These are phyloP conservation scores for Cryptosula pallasiana DNA, from an alignment of 2,888 invertebrate genomes.

Conservation along the genomic window DNA sequence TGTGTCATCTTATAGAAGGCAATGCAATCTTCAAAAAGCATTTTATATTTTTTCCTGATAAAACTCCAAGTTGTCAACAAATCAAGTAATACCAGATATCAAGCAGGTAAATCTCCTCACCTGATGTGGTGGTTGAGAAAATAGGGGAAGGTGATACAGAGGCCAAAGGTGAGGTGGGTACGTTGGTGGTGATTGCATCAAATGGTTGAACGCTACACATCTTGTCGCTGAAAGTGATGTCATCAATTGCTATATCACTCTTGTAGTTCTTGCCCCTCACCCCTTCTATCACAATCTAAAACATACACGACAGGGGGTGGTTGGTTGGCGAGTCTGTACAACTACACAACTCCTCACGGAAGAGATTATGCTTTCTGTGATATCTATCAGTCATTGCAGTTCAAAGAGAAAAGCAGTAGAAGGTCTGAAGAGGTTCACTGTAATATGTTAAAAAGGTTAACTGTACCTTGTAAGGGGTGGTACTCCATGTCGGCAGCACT, in stretches of 20 bases:
- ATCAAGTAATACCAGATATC: too few relatives aligned
- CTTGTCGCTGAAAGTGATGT: conserved; percentile 31
- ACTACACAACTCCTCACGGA: too few relatives aligned
- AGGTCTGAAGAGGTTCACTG: too few relatives aligned
- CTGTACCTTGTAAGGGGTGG: conserved; percentile 15
- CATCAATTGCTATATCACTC: conserved; percentile 45
- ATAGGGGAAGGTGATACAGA: not conserved
- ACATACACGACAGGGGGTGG: too few relatives aligned
- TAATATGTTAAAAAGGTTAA: too few relatives aligned
- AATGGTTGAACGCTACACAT: not conserved
- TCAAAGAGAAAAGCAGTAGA: too few relatives aligned
- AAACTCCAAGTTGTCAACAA: too few relatives aligned
- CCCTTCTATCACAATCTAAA: conserved; percentile 44
- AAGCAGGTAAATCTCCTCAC: not conserved
- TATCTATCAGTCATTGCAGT: too few relatives aligned
- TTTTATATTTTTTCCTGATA: too few relatives aligned
- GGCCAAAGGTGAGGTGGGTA: conserved; percentile 8
- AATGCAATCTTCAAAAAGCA: too few relatives aligned
- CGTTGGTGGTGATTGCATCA: conserved; percentile 1
- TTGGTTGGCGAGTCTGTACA: too few relatives aligned
- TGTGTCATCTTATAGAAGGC: not conserved
- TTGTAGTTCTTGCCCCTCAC: conserved; percentile 38
- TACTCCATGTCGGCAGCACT: not conserved
- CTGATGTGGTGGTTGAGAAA: not conserved
- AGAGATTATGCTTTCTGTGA: too few relatives aligned